A percentile compares a stretch with the other conserved stretches of the same genome.
These are phyloP conservation scores for Propithecus deckenii DNA, from an alignment of 2,797 vertebrate genomes.

Conservation along the genomic window DNA sequence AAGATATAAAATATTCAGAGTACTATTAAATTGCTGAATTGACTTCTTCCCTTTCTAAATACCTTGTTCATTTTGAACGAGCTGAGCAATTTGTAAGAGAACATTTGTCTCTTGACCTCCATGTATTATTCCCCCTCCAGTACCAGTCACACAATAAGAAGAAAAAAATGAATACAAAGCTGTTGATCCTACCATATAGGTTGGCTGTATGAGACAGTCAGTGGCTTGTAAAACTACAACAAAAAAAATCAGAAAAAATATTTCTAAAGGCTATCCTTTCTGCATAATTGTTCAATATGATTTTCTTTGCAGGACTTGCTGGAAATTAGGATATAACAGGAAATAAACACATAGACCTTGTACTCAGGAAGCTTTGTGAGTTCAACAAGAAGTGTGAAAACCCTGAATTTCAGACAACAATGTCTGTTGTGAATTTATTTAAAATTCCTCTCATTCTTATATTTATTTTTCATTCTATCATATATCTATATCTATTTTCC, in stretches of 20 bases:
- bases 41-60: neutral
- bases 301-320: constrained; percentile 6
- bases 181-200: neutral
- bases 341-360: neutral
- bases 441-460: neutral
- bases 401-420: neutral
- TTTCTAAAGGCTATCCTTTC: neutral
- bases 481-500: neutral
- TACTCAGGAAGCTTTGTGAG: neutral
- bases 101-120: neutral
- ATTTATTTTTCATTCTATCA: neutral
- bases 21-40: neutral
- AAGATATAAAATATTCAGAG: constrained; percentile 3
- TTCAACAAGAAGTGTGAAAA: neutral
- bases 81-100: neutral
- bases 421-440: neutral
- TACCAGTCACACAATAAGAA: neutral
- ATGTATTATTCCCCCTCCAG: neutral
- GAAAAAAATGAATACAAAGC: neutral
- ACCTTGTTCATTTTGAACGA: neutral
- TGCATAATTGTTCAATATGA: neutral
- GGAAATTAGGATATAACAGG: neutral
- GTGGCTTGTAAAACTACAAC: neutral
- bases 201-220: neutral
- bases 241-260: neutral